Evolutionary conservation across 2,888 invertebrate species (phyloP), one percentile per base, ranked within the genome.

Genomic region (Muschampia plurimacula): DNA sequence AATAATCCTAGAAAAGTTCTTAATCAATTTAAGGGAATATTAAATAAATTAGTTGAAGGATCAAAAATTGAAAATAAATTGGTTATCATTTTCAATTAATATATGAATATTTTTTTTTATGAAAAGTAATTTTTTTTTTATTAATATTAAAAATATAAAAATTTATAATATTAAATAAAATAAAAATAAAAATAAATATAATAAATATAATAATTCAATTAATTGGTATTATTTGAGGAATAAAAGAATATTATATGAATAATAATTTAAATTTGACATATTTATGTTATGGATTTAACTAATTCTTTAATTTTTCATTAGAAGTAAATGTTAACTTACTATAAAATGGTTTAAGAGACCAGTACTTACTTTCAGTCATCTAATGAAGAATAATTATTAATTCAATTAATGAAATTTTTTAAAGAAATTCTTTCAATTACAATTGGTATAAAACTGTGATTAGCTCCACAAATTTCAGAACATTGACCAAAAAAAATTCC

Each of bases 391-490:
- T 88, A 87, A 82, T 89, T 92, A 89, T 92, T 87, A 88, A 95
- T 90, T 95, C 95, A 95, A 85, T 95, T 95, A 89, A 95, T 94
- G 84, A 96, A 95, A 79, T 85, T 90, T 83, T 92, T 72, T 63
- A 74, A 70, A 28, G 72, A 69, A 59, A 74, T 70, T 44, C 70
- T 74, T 73, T 66, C 70, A 68, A 77, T 73, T 67, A 74, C 74
- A 74, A 78, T 78, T 46, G 97, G 97, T 91, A 97, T 97, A 95
- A 97, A 97, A 74, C 96, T 96, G 87, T 97, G 97, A 86, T 97
- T 97, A 69, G 96, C 95, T 0, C 97, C 97, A 91, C 97, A 97
- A 93, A 97, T 97, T 95, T 97, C 97, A 80, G 97, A 97, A 86
- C 97, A 97, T 95, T 97, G 97, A 0, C 97, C 97, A 89, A 90